phyloP scores from a whole-genome alignment of 1,140 invertebrate species.

The Heterodera schachtii region DNA sequence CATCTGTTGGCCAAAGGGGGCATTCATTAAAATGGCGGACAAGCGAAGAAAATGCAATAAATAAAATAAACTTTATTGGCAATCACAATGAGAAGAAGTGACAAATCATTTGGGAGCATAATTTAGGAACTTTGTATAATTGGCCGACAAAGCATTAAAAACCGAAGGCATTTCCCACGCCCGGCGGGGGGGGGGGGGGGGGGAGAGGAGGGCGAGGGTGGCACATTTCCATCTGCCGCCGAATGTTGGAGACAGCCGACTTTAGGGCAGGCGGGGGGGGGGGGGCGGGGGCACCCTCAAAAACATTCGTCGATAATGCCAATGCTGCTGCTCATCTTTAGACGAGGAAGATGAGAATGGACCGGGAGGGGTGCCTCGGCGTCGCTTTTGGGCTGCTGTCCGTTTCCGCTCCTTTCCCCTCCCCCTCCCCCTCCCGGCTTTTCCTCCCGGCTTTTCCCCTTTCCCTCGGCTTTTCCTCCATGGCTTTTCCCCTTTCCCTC shows the following conservation, averaged over 20 bases:
- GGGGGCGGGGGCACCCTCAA: neutral
- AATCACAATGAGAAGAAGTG: neutral
- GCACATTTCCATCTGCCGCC: neutral
- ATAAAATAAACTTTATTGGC: neutral
- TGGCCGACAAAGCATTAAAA: neutral
- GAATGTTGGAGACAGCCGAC: neutral
- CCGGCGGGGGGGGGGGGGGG: too few relatives aligned
- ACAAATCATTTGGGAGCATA: neutral
- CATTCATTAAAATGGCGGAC: neutral
- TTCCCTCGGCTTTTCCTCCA: too few relatives aligned
- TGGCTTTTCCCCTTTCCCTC: neutral
- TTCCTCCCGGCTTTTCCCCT: too few relatives aligned
- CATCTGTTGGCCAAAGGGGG: neutral
- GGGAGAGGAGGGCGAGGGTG: neutral
- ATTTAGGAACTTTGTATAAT: too few relatives aligned
- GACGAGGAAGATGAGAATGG: neutral
- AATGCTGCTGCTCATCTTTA: neutral
- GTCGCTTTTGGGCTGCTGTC: too few relatives aligned
- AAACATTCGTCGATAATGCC: conserved; percentile 1
- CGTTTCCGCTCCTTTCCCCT: too few relatives aligned
- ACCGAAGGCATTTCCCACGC: neutral
- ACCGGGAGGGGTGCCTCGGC: too few relatives aligned
- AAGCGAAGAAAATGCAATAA: neutral
- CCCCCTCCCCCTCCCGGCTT: too few relatives aligned
- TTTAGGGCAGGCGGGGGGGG: neutral